phyloP scores from a whole-genome alignment of 2,888 invertebrate genomes.

The Trissolcus brochymenae region DNA sequence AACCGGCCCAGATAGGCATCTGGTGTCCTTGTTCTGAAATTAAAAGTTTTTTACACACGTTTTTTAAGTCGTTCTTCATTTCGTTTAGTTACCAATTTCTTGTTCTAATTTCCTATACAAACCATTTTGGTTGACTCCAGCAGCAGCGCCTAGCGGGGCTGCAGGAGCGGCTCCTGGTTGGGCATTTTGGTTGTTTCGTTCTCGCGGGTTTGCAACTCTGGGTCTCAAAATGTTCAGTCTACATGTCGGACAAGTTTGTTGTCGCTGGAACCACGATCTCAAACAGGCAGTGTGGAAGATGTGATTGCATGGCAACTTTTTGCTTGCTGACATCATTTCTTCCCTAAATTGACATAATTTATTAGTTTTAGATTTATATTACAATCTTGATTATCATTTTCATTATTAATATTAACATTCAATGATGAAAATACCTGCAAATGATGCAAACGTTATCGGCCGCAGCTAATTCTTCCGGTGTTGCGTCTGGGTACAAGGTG shows the following conservation, averaged over 20 bases:
- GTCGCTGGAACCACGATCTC: slow-evolving; percentile 99
- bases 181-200: slow-evolving; percentile 66
- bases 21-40: slow-evolving; percentile 65
- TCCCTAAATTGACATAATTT: slow-evolving; percentile 77
- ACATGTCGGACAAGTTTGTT: slow-evolving; percentile 99
- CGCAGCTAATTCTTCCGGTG: slow-evolving; percentile 91
- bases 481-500: slow-evolving; percentile 97
- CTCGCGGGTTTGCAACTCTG: slow-evolving; percentile 59
- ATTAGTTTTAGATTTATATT: not conserved
- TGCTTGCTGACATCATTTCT: slow-evolving; percentile 86
- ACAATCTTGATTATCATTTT: too few relatives aligned
- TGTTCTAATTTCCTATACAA: not conserved
- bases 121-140: slow-evolving; percentile 65
- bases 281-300: slow-evolving; percentile 99
- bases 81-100: too few relatives aligned
- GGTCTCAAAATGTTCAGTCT: slow-evolving; percentile 87
- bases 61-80: too few relatives aligned
- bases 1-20: slow-evolving; percentile 68
- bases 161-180: slow-evolving; percentile 63
- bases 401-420: not conserved
- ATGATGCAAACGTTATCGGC: slow-evolving; percentile 99
- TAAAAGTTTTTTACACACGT: too few relatives aligned
- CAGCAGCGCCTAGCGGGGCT: slow-evolving; percentile 66
- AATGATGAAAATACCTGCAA: slow-evolving; percentile 80
- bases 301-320: slow-evolving; percentile 99